These are phyloP conservation scores for Progne subis DNA, from an alignment of 2,113 vertebrate species.

Conservation along the genomic window DNA sequence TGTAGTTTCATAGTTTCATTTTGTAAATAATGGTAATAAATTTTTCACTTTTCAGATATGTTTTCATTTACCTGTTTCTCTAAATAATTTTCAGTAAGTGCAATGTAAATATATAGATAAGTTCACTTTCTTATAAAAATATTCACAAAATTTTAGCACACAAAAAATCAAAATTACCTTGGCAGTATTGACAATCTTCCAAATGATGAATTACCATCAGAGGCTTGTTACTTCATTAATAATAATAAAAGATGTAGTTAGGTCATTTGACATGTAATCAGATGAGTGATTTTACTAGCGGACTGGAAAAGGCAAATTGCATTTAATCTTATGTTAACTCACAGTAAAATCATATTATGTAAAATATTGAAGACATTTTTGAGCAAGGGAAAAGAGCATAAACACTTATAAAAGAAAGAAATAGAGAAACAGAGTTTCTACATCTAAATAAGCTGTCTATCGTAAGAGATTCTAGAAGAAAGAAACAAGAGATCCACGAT, in stretches of 20 bases:
- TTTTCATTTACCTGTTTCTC: neutral
- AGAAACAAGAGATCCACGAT: neutral
- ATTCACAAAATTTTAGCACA: neutral
- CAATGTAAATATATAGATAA: neutral
- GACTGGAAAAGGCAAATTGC: neutral
- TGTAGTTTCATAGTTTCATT: neutral
- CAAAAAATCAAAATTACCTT: slow-evolving; percentile 77
- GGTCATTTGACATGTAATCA: neutral
- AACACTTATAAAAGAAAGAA: neutral
- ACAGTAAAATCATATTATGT: neutral
- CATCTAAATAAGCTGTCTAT: neutral
- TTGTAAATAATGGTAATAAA: neutral
- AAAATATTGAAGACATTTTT: neutral
- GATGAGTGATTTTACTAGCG: neutral
- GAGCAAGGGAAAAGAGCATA: neutral
- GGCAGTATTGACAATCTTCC: slow-evolving; percentile 81
- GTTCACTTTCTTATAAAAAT: neutral
- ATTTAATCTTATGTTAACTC: neutral
- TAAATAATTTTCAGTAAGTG: neutral
- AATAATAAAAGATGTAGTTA: slow-evolving; percentile 32
- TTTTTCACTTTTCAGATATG: neutral
- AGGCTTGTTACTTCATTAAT: slow-evolving; percentile 82
- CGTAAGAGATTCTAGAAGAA: neutral
- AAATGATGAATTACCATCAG: slow-evolving; percentile 89
- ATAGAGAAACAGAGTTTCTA: neutral